phyloP scores from a whole-genome alignment of 2,888 invertebrate species.

The Pseudococcus viburni region DNA sequence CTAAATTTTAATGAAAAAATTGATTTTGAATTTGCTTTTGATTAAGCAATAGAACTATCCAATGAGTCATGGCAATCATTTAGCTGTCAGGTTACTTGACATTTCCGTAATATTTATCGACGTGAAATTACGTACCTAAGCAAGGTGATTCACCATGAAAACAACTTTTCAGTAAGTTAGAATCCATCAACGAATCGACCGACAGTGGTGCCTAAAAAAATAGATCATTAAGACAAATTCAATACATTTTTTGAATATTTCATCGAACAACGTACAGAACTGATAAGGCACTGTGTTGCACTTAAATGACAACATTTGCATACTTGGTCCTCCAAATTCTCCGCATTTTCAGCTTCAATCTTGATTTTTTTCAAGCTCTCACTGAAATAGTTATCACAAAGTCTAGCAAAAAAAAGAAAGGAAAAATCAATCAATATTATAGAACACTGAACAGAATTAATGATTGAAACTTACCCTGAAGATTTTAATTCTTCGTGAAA shows the following conservation, averaged over 20 bases:
- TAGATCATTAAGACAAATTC: background rate
- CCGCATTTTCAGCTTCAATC: conserved; percentile 8
- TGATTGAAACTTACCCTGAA: conserved; percentile 47
- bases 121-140: background rate
- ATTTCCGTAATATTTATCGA: background rate
- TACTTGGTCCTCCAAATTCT: conserved; percentile 36
- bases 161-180: background rate
- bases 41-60: too few relatives aligned
- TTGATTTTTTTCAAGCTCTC: conserved; percentile 50
- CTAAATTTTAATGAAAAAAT: too few relatives aligned
- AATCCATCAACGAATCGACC: conserved; percentile 42
- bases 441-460: background rate
- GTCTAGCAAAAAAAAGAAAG: background rate
- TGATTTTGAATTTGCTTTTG: too few relatives aligned
- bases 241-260: background rate
- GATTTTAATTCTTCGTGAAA: conserved; percentile 63
- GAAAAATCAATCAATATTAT: background rate
- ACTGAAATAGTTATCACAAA: conserved; percentile 41
- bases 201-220: conserved; percentile 42
- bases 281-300: conserved; percentile 40
- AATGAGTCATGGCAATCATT: too few relatives aligned
- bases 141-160: conserved; percentile 16
- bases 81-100: background rate
- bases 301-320: conserved; percentile 54
- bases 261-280: conserved; percentile 32